Evolutionary conservation across 2,888 invertebrate species (phyloP), one percentile per base, ranked within the genome.

Genomic region (Emmelina monodactyla): DNA sequence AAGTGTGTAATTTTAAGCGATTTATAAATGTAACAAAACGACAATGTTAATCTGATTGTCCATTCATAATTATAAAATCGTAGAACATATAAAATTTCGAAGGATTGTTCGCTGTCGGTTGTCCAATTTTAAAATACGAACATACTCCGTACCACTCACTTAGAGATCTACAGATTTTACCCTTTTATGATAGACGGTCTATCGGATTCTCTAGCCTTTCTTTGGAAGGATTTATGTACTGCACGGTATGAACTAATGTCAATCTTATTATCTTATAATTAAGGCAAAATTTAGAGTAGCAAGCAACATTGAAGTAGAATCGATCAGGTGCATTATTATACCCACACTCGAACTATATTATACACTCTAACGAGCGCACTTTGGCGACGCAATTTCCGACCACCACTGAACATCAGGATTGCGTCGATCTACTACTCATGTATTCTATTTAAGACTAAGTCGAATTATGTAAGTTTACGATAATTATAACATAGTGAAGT

Each of bases 241-340:
- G 66, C 69, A 70, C 67, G 51, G 48, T 55, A 50, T 59, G 55
- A 57, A 57, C 49, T 53, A 51, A 60, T 55, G 62, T 67, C 65
- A 67, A 66, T 70, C 63, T 63, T 63, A 55, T 56, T 47, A 50
- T 59, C 62, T 53, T 63, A 62, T 49, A 59, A 51, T 50, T 68
- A 68, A 64, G 62, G 48, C 49, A 58, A 54, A 45, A 52, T 53
- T 56, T 66, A 68, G 63, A 42, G 55, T 70, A 66, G 62, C 49
- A 41, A 47, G 52, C 45, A 55, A 43, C 42, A 5, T 14, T 11
- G 19, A 42, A 45, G 55, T 61, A 55, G 64, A 62, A 58, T 50
- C 46, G 61, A 55, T 64, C 63, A 65, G 63, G 63, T 65, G 58
- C 11, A 30, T 28, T 31, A 35, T n/a, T n/a, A n/a, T n/a, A n/a